Evolutionary conservation across 1,140 invertebrate genomes (phyloP), one percentile per base, ranked within the genome.

Genomic region (Nasonia vitripennis): DNA sequence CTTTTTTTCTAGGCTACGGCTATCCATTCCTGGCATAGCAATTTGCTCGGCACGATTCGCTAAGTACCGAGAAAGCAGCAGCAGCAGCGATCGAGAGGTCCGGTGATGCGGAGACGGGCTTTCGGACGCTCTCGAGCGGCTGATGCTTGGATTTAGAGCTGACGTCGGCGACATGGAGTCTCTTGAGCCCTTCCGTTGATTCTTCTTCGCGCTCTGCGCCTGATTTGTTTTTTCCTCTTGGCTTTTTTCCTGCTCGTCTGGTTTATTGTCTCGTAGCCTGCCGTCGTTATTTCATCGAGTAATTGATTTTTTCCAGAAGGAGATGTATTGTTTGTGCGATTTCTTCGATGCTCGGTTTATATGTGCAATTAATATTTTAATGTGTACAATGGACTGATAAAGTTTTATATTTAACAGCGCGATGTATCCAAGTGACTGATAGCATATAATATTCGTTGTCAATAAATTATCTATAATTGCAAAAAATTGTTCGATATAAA

Each of bases 41-140:
- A 79, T 79, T 79, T 79, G 31, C 31, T 34, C 55, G 78, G 31
- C 45, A 78, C 75, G 31, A 79, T 79, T 79, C 78, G 55, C 17
- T 31, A 78, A 78, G 75, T 78, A 27, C 78, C 55, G 48, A 20
- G 55, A 62, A 62, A 62, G 55, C 12, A 55, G 51, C 2, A 55
- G 51, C 51, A 55, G 51, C 14, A 62, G 10, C 45, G 41, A 51
- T 51, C 41, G 75, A 78, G 37, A n/a, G 31, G 31, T 45, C 37
- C 17, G 73, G 4, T n/a, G 37, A 37, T 45, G 34, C 37, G 73
- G 37, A n/a, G 34, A 34, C 73, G 34, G 3, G 7, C 73, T 75
- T 17, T 45, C 34, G 31, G 71, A 17, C 10, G 6, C 34, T 45
- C 4, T 37, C 12, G 17, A 17, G 20, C 31, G 11, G 37, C n/a